These are phyloP conservation scores for Crepidodera aurea DNA, from an alignment of 2,888 invertebrate genomes.

Conservation along the genomic window DNA sequence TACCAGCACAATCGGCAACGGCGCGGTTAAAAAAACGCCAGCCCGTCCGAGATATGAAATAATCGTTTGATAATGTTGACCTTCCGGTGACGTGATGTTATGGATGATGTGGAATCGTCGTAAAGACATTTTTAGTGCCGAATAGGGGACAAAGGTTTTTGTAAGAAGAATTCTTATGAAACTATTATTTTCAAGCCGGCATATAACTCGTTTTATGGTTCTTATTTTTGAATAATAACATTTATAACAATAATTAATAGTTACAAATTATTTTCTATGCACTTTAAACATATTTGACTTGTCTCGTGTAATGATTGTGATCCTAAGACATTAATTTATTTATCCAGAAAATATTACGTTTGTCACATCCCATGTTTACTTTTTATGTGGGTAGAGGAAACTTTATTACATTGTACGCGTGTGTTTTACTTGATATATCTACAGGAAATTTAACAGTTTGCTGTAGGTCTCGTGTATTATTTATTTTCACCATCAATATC, in stretches of 20 bases:
- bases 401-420: background rate
- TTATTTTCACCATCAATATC: background rate
- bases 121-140: slow-evolving; percentile 15
- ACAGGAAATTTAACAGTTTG: background rate
- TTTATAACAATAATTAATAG: too few relatives aligned
- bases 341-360: too few relatives aligned
- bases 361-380: too few relatives aligned
- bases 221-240: too few relatives aligned
- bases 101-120: background rate
- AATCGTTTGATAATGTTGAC: slow-evolving; percentile 50
- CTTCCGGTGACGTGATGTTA: background rate
- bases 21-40: background rate
- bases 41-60: slow-evolving; percentile 47
- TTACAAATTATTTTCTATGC: too few relatives aligned
- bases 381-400: too few relatives aligned
- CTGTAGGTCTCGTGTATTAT: background rate
- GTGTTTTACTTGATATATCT: background rate
- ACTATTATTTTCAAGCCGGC: too few relatives aligned
- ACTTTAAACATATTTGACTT: too few relatives aligned
- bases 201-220: too few relatives aligned
- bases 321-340: too few relatives aligned
- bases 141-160: background rate
- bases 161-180: too few relatives aligned
- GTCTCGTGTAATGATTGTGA: too few relatives aligned
- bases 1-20: background rate